phyloP scores from a whole-genome alignment of 1,140 invertebrate species.

The Dendroctonus valens region DNA sequence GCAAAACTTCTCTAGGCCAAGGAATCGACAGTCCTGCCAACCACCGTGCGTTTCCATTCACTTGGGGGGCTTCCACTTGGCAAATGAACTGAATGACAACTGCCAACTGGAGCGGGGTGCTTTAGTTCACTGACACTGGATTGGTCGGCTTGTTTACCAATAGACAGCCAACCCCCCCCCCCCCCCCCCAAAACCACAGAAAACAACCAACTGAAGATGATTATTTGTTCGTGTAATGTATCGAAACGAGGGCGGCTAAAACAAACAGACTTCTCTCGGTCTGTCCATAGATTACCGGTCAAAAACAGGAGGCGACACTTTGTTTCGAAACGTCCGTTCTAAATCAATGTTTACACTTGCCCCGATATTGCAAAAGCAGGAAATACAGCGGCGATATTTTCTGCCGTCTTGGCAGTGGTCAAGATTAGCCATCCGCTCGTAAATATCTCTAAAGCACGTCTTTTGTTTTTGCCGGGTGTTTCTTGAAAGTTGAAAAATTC shows the following conservation, averaged over 20 bases:
- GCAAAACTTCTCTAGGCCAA: constrained; percentile 27
- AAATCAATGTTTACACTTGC: constrained; percentile 32
- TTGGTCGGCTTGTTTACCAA: constrained; percentile 5
- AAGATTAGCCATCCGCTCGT: constrained; percentile 31
- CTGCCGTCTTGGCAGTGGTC: constrained; percentile 27
- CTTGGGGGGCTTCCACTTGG: constrained; percentile 19
- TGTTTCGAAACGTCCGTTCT: constrained; percentile 20
- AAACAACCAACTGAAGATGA: neutral
- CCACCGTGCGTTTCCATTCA: constrained; percentile 28
- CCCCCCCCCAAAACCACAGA: neutral
- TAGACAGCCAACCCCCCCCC: constrained; percentile 10
- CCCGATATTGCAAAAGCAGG: constrained; percentile 24
- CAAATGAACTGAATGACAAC: constrained; percentile 17
- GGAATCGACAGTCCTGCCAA: constrained; percentile 24
- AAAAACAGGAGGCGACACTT: constrained; percentile 14
- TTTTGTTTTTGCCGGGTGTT: constrained; percentile 14
- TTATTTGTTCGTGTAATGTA: too few species aligned
- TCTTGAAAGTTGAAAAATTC: too few species aligned
- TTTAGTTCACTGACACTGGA: constrained; percentile 15
- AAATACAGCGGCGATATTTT: constrained; percentile 27
- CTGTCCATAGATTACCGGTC: neutral
- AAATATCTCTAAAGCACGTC: constrained; percentile 28
- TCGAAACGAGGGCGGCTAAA: too few species aligned
- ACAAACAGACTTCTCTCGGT: too few species aligned
- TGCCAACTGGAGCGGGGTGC: constrained; percentile 21